A percentile compares a stretch with the other conserved stretches of the same genome.
phyloP scores from a whole-genome alignment of 1,140 invertebrate genomes.

The Pseudomyrmex cubaensis region DNA sequence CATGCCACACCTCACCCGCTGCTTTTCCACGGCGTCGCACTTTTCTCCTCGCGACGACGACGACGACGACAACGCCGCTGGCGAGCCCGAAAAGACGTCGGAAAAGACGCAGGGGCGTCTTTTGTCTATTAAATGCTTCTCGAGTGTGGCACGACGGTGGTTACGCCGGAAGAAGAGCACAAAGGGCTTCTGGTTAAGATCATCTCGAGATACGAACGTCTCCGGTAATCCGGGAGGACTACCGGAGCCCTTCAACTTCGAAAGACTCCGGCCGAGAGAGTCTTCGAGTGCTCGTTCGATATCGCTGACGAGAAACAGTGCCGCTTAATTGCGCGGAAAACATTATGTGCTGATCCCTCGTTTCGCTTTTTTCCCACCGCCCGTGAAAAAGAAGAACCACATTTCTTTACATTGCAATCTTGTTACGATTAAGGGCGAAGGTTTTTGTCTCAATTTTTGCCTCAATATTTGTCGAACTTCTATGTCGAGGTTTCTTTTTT shows the following conservation, averaged over 20 bases:
- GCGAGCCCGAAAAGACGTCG: constrained; percentile 24
- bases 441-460: background rate
- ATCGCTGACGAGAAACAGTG: constrained; percentile 66
- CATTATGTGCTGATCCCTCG: constrained; percentile 3
- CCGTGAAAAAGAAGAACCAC: background rate
- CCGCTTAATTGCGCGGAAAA: constrained; percentile 63
- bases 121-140: constrained; percentile 55
- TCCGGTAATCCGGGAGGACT: constrained; percentile 41
- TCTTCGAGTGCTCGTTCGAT: constrained; percentile 60
- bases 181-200: constrained; percentile 65
- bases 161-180: constrained; percentile 41
- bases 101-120: constrained; percentile 43
- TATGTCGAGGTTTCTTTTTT: too few relatives aligned
- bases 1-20: constrained; percentile 46
- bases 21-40: constrained; percentile 47
- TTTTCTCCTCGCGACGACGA: constrained; percentile 30
- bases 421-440: constrained; percentile 6
- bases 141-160: constrained; percentile 33
- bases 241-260: constrained; percentile 34
- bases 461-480: background rate
- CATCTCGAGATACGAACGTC: constrained; percentile 51
- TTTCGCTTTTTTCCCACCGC: background rate
- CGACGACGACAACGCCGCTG: constrained; percentile 12
- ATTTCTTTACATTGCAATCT: background rate
- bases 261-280: constrained; percentile 40